Conservation (phyloP, 2,797 vertebrate species). For the Aldrovandia affinis region DNA sequence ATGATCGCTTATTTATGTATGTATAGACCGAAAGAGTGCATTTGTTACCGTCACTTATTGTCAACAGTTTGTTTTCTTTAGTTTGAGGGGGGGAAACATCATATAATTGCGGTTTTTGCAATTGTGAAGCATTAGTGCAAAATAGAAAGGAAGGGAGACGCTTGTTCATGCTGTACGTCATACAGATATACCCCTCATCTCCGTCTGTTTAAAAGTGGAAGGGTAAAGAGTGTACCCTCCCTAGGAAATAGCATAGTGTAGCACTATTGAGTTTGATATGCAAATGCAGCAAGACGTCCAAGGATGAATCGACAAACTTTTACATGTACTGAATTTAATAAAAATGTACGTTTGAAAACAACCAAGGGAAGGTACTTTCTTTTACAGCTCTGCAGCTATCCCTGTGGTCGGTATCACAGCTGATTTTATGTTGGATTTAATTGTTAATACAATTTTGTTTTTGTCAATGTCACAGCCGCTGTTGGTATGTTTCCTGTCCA, state of each 20-base stretch:
- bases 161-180: slow-evolving; percentile 19
- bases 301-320: slow-evolving; percentile 43
- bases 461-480: not conserved
- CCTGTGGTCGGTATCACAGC: not conserved
- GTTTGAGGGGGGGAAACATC: slow-evolving; percentile 43
- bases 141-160: not conserved
- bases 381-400: slow-evolving; percentile 18
- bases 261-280: slow-evolving; percentile 38
- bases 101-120: slow-evolving; percentile 50
- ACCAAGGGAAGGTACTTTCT: slow-evolving; percentile 51
- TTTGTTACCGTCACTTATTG: slow-evolving; percentile 55
- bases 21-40: slow-evolving; percentile 58
- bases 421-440: not conserved
- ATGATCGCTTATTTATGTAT: slow-evolving; percentile 55
- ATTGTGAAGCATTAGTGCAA: slow-evolving; percentile 46
- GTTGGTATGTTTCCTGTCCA: not conserved
- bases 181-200: slow-evolving; percentile 7
- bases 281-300: slow-evolving; percentile 3
- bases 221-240: not conserved
- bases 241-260: slow-evolving; percentile 44
- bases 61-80: slow-evolving; percentile 43
- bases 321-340: slow-evolving; percentile 73
- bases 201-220: not conserved
- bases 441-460: not conserved
- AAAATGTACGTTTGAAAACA: slow-evolving; percentile 73